A percentile compares a stretch with the other conserved stretches of the same genome.
Evolutionary conservation across 2,113 vertebrate species (phyloP).

Genomic region (Callopanchax toddi): DNA sequence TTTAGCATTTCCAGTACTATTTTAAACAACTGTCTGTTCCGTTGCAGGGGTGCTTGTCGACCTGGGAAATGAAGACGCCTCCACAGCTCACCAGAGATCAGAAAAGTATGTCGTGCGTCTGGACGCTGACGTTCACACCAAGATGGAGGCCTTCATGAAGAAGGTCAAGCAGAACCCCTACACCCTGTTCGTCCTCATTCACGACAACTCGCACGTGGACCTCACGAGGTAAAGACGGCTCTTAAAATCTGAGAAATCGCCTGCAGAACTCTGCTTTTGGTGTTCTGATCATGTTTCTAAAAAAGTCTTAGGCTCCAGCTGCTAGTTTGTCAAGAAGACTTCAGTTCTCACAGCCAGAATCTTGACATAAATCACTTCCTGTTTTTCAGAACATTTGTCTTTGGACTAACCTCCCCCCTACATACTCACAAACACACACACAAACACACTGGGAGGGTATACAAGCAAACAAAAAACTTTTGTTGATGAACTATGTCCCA

Average conservation of each 20-base stretch:
- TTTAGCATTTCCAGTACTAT: too few species aligned
- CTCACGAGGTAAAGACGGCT: conserved; percentile 87
- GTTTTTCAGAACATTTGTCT: conserved; percentile 30
- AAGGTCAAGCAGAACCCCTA: conserved; percentile 96
- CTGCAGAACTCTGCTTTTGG: not conserved
- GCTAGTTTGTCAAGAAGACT: not conserved
- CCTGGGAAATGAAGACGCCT: conserved; percentile 90
- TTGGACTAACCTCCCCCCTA: not conserved
- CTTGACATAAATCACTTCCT: conserved; percentile 30
- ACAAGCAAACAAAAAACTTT: conserved; percentile 3
- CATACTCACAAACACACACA: too few species aligned
- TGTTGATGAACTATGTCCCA: not conserved
- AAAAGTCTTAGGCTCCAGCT: not conserved
- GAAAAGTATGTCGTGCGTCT: conserved; percentile 94
- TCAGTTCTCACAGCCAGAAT: conserved; percentile 10
- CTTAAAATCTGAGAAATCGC: not conserved
- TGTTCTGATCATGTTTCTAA: not conserved
- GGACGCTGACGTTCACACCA: conserved; percentile 89
- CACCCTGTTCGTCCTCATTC: conserved; percentile 95
- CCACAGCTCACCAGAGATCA: conserved; percentile 84
- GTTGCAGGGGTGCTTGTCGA: conserved; percentile 92
- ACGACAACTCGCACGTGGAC: conserved; percentile 95
- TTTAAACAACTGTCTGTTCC: not conserved
- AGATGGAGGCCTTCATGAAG: conserved; percentile 95
- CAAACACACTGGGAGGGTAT: not conserved